phyloP scores from a whole-genome alignment of 2,797 vertebrate genomes.

The Tinamus major region DNA sequence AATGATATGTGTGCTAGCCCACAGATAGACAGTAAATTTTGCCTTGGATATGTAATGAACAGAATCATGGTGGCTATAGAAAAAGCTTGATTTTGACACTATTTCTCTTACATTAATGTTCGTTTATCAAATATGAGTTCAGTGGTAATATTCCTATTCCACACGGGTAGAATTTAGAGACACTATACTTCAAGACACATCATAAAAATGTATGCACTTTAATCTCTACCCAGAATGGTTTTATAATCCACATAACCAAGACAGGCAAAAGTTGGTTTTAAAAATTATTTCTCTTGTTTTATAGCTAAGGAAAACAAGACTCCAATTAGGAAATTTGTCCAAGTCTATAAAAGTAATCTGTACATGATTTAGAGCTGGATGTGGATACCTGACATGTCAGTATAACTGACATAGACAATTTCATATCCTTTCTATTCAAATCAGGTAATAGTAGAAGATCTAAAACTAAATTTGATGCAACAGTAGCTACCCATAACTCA shows the following conservation, averaged over 20 bases:
- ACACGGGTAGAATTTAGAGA: neutral
- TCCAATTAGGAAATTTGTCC: neutral
- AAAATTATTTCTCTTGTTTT: neutral
- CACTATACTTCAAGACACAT: neutral
- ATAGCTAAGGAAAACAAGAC: neutral
- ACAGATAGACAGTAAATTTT: neutral
- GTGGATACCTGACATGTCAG: neutral
- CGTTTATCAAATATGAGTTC: neutral
- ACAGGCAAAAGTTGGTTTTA: neutral
- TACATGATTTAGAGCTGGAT: neutral
- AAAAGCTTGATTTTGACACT: rapidly evolving
- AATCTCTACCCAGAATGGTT: neutral
- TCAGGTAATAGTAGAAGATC: neutral
- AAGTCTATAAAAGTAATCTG: neutral
- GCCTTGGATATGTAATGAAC: neutral
- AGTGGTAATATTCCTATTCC: neutral
- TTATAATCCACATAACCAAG: neutral
- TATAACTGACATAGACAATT: neutral
- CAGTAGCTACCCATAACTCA: neutral
- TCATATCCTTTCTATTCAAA: neutral
- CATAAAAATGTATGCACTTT: neutral
- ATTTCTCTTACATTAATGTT: rapidly evolving
- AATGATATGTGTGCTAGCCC: neutral
- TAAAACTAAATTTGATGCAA: neutral
- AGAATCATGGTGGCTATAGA: neutral